These are phyloP conservation scores for Lucifuga dentata DNA, from an alignment of 2,113 vertebrate genomes.

Conservation along the genomic window DNA sequence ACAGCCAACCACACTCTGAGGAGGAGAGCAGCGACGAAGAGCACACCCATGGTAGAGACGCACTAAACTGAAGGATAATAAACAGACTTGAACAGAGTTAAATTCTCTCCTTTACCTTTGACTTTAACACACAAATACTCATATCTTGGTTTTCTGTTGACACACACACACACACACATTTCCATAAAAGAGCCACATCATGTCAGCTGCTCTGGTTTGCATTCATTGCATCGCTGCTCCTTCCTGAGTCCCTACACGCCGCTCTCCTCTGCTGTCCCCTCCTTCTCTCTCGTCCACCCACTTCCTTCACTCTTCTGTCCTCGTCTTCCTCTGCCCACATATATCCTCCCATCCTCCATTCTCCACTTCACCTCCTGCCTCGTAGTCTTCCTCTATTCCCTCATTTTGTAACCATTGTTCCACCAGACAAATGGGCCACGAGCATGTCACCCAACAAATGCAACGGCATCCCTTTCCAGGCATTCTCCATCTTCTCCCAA, in stretches of 20 bases:
- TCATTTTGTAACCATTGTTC: neutral
- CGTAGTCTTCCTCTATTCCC: slow-evolving; percentile 1
- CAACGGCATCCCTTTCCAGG: no score
- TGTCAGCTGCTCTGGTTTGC: slow-evolving; percentile 35
- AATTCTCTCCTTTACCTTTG: neutral
- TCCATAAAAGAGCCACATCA: neutral
- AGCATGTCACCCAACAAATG: no score
- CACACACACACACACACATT: neutral
- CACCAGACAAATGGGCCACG: no score
- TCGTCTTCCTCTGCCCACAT: slow-evolving; percentile 52
- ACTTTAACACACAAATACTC: neutral
- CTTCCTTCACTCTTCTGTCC: slow-evolving; percentile 42
- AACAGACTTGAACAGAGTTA: neutral
- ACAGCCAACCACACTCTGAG: slow-evolving; percentile 76
- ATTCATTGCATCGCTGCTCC: slow-evolving; percentile 42
- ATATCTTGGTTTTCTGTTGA: no score
- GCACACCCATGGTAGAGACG: slow-evolving; percentile 68
- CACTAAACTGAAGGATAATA: neutral
- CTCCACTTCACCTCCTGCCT: slow-evolving; percentile 36
- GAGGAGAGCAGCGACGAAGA: slow-evolving; percentile 79
- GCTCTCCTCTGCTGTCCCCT: slow-evolving; percentile 30
- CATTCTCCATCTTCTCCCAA: neutral
- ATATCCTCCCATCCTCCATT: slow-evolving; percentile 23
- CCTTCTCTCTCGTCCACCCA: slow-evolving; percentile 24
- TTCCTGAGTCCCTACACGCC: slow-evolving; percentile 9